Evolutionary conservation across 92 coral and sea anemone species (phyloP).

Genomic region (Parazoanthus swiftii): DNA sequence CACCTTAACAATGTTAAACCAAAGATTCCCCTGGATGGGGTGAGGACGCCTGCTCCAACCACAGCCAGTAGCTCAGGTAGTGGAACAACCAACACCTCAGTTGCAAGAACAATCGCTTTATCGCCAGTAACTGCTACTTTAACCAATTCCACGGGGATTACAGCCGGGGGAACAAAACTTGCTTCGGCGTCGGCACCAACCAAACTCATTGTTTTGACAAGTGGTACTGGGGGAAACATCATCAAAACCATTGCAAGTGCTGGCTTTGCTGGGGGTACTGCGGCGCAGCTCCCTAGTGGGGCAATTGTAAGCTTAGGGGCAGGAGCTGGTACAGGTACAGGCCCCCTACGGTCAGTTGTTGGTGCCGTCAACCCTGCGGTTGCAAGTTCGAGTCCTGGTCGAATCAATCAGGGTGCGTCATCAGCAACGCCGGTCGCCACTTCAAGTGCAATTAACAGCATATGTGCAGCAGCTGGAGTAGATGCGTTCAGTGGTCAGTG

Average conservation of each 20-base stretch:
- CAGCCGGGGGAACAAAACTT: conserved; percentile 56
- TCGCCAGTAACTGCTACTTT: conserved; percentile 40
- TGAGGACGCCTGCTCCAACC: conserved; percentile 60
- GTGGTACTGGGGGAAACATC: conserved; percentile 84
- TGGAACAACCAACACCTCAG: conserved; percentile 50
- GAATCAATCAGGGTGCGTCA: conserved; percentile 60
- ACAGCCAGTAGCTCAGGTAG: conserved; percentile 47
- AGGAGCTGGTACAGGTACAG: conserved; percentile 65
- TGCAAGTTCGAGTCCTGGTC: conserved; percentile 64
- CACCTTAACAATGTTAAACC: conserved; percentile 82
- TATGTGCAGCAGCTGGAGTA: conserved; percentile 97
- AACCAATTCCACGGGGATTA: conserved; percentile 47
- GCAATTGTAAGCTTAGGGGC: conserved; percentile 63
- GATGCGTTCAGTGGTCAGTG: conserved; percentile 97
- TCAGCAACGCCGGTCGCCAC: conserved; percentile 76
- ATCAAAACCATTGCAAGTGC: conserved; percentile 94
- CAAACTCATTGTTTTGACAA: conserved; percentile 90
- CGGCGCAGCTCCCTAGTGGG: conserved; percentile 73
- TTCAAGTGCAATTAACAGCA: conserved; percentile 94
- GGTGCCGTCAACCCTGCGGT: conserved; percentile 41
- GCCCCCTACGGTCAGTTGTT: conserved; percentile 62
- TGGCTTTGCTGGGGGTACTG: conserved; percentile 71
- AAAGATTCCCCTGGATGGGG: conserved; percentile 59
- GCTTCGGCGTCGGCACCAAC: conserved; percentile 78
- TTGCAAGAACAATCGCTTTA: conserved; percentile 50